Percentiles rank a stretch among this genome's conserved stretches.
These are phyloP conservation scores for Drosophila funebris DNA, from an alignment of 1,140 invertebrate species.

Conservation along the genomic window DNA sequence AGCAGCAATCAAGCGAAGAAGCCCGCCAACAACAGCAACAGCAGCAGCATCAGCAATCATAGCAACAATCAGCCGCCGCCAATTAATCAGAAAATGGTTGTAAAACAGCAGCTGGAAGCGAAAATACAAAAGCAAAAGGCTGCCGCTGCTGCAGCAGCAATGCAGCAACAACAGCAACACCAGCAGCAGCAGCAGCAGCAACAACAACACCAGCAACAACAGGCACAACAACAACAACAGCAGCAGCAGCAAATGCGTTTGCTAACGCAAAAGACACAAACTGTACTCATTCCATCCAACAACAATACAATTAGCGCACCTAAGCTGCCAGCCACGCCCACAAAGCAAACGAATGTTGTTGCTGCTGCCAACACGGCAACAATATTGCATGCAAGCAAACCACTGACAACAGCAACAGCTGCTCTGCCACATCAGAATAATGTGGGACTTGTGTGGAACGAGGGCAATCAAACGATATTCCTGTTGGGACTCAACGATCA, in stretches of 20 bases:
- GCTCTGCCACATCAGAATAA: constrained; percentile 54
- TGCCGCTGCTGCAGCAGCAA: constrained; percentile 64
- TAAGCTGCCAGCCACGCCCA: constrained; percentile 53
- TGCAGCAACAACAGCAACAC: constrained; percentile 52
- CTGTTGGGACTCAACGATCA: constrained; percentile 79
- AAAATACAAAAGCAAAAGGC: constrained; percentile 86
- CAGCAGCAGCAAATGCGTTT: constrained; percentile 69
- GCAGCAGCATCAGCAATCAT: constrained; percentile 5
- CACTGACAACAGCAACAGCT: constrained; percentile 42
- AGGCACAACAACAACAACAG: constrained; percentile 68
- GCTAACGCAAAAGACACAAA: constrained; percentile 83
- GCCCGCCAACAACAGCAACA: constrained; percentile 13
- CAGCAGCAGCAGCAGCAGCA: constrained; percentile 54
- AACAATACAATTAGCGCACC: constrained; percentile 51
- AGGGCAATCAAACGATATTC: constrained; percentile 82
- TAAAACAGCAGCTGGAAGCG: constrained; percentile 89
- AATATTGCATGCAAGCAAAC: constrained; percentile 44
- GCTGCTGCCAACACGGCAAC: no score
- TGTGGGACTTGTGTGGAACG: constrained; percentile 80
- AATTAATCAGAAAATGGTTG: constrained; percentile 84
- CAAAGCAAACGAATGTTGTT: constrained; percentile 44
- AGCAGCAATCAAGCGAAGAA: constrained; percentile 43
- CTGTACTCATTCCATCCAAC: constrained; percentile 83
- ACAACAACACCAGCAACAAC: constrained; percentile 69
- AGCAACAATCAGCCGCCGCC: constrained; percentile 40